Percentiles rank a stretch among this genome's conserved stretches.
Evolutionary conservation across 1,140 invertebrate species (phyloP).

Genomic region (Tetragonula clypearis): DNA sequence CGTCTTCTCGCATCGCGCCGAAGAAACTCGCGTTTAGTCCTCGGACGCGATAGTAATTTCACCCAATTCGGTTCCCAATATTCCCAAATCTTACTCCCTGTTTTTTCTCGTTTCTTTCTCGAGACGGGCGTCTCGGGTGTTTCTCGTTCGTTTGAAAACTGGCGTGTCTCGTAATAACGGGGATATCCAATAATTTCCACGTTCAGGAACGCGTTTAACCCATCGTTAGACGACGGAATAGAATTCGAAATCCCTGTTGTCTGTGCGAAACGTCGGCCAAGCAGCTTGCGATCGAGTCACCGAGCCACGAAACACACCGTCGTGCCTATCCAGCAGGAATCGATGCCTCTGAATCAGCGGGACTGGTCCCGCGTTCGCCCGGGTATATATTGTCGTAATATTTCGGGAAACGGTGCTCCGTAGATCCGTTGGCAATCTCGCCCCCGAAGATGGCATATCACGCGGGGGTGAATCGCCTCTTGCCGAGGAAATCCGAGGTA

Average conservation of each 20-base stretch:
- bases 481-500: conserved; percentile 80
- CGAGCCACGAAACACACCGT: not conserved
- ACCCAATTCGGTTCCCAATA: too few species aligned
- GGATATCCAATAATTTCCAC: not conserved
- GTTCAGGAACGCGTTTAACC: too few species aligned
- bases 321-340: conserved; percentile 4
- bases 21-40: not conserved
- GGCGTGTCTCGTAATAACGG: too few species aligned
- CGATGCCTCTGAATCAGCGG: conserved; percentile 49
- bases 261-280: not conserved
- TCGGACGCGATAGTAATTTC: too few species aligned
- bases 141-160: too few species aligned
- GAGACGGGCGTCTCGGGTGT: too few species aligned
- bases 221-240: too few species aligned
- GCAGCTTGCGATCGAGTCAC: not conserved
- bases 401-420: conserved; percentile 71
- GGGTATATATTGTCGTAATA: conserved; percentile 74
- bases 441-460: conserved; percentile 75
- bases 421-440: conserved; percentile 76
- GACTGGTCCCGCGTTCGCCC: conserved; percentile 32
- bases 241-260: not conserved
- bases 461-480: conserved; percentile 76
- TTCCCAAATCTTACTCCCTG: not conserved
- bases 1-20: not conserved
- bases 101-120: not conserved